Evolutionary conservation across 1,140 invertebrate species (phyloP), one percentile per base, ranked within the genome.

Genomic region (Lasaia peninsularis): DNA sequence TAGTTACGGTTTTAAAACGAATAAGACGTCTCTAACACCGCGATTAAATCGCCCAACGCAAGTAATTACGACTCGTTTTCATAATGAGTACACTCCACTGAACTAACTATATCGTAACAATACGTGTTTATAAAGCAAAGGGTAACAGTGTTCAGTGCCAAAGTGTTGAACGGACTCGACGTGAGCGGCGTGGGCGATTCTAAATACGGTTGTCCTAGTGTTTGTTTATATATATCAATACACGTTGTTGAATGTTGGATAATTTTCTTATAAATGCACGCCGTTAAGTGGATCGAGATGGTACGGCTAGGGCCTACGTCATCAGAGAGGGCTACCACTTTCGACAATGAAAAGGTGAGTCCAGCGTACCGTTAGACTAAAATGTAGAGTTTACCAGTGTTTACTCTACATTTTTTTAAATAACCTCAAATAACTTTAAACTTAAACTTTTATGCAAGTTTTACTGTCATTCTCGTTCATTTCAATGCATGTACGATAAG

Each of bases 251-350:
- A 40, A 67, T 76, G 66, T 62, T 63, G 33, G 63, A 60, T 62
- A 69, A 56, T 56, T 18, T 56, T 55, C n/a, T 31, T 21, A 69
- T 67, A 73, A 76, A 87, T 85, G 81, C 81, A 85, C 67, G 84
- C 79, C 72, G 78, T 86, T 69, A 86, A 84, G 73, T 86, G 79
- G 77, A 84, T 86, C 74, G 84, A 86, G 56, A 88, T 88, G 85
- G 85, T 86, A 62, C 74, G 73, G 21, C 74, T 86, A 62, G 76
- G 80, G 40, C 78, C 80, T 2, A 68, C 80, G 54, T 63, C 78
- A 35, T 62, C 78, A 55, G 82, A 83, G 60, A 75, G 71, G 67
- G 63, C 79, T 67, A 65, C 79, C 50, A 71, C 69, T 77, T 84
- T 74, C 74, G 78, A 81, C 63, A 70, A 58, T 60, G 78, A 81